Evolutionary conservation across 2,797 vertebrate genomes (phyloP).

Genomic region (Rallus crepitans): DNA sequence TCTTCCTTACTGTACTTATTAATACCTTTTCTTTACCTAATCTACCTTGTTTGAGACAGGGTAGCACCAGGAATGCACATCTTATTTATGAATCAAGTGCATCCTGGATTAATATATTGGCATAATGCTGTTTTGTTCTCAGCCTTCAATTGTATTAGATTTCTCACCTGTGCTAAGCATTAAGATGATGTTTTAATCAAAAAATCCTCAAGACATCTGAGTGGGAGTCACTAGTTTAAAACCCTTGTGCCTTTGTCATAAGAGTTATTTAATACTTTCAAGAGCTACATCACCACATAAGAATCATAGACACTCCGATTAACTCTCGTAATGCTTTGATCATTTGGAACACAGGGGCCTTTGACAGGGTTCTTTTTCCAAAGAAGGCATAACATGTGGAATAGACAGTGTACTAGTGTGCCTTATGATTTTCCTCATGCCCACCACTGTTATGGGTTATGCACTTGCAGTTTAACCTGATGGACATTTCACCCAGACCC

Average conservation of each 20-base stretch:
- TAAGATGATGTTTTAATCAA: background rate
- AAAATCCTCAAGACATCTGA: background rate
- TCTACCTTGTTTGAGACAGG: background rate
- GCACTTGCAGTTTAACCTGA: background rate
- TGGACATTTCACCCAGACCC: background rate
- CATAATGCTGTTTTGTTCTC: background rate
- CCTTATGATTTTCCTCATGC: background rate
- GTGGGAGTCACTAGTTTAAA: background rate
- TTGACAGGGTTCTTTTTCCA: background rate
- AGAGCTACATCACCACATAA: accelerated
- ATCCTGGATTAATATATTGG: background rate
- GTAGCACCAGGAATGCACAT: background rate
- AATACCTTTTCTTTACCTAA: background rate
- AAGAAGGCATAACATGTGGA: background rate
- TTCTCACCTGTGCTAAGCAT: background rate
- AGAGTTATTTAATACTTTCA: background rate
- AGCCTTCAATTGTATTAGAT: background rate
- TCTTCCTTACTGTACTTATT: background rate
- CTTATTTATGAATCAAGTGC: background rate
- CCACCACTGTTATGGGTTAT: background rate
- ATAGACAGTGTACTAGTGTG: background rate
- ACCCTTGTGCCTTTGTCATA: background rate
- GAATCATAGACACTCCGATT: background rate
- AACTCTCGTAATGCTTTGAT: background rate
- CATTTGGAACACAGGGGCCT: background rate